These are phyloP conservation scores for Tryphoninae sp. DNA, from an alignment of 2,888 invertebrate genomes.

Conservation along the genomic window DNA sequence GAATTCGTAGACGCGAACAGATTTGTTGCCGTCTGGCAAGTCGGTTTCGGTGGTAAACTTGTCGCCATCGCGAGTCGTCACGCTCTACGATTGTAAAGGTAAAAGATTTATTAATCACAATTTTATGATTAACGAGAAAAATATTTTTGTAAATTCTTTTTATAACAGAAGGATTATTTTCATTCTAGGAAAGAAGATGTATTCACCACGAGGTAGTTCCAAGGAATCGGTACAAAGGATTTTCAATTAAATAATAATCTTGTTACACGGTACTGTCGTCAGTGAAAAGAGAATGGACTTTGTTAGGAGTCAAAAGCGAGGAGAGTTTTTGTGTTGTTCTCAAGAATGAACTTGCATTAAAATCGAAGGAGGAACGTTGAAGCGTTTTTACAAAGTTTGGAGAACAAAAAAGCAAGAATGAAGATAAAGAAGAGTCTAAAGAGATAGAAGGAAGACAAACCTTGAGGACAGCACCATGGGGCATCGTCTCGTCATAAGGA, in stretches of 20 bases:
- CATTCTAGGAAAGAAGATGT: not conserved
- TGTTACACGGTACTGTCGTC: constrained; percentile 28
- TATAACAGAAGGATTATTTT: not conserved
- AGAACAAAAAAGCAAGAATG: not conserved
- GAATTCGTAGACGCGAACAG: constrained; percentile 76
- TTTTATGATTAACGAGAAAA: not conserved
- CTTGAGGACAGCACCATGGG: constrained; percentile 75
- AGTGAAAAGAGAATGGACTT: constrained; percentile 25
- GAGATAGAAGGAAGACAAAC: constrained; percentile 66
- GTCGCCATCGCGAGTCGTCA: constrained; percentile 74
- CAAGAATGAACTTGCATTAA: too few species aligned
- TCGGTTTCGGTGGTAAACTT: constrained; percentile 74
- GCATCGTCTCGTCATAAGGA: constrained; percentile 78
- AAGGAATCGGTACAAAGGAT: constrained; percentile 9
- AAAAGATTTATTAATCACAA: not conserved
- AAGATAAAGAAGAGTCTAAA: constrained; percentile 22
- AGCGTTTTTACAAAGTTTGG: not conserved
- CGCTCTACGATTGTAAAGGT: constrained; percentile 67
- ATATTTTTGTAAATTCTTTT: not conserved
- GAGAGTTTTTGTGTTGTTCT: not conserved
- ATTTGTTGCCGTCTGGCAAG: constrained; percentile 72
- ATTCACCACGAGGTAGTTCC: not conserved
- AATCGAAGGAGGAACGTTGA: not conserved
- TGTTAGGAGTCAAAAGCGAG: constrained; percentile 31
- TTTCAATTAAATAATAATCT: constrained; percentile 51